These are phyloP conservation scores for Myotis daubentonii DNA, from an alignment of 2,797 vertebrate genomes.

Conservation along the genomic window DNA sequence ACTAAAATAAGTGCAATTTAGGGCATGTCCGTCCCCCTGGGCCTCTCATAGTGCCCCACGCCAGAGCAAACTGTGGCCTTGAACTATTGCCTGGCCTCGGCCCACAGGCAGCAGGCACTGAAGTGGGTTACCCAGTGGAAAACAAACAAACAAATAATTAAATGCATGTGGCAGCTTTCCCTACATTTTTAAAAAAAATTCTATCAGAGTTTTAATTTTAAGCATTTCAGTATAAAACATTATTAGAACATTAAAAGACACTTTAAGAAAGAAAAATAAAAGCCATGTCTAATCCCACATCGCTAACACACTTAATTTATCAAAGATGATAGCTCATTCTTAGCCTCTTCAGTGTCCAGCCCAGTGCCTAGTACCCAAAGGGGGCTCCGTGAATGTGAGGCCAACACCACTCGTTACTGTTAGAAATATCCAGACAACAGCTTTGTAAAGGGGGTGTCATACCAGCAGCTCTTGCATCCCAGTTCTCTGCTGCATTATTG, in stretches of 20 bases:
- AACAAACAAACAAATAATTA: neutral
- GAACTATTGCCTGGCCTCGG: neutral
- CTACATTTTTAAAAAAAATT: neutral
- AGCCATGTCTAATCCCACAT: neutral
- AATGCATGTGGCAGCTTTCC: neutral
- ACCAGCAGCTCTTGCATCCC: neutral
- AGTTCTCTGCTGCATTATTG: neutral
- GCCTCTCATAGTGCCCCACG: neutral
- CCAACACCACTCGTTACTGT: neutral
- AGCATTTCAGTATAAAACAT: conserved; percentile 26
- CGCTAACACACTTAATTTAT: neutral
- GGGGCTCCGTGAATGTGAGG: neutral
- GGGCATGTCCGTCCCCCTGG: neutral
- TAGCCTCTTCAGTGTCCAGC: neutral
- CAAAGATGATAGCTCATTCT: neutral
- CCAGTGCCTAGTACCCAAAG: neutral
- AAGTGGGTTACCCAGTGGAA: neutral
- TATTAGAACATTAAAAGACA: neutral
- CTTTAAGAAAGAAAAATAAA: neutral
- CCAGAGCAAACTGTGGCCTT: neutral
- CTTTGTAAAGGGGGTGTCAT: neutral
- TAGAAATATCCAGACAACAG: neutral
- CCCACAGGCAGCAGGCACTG: neutral
- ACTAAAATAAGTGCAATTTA: neutral
- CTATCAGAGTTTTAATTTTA: conserved; percentile 11